Conservation (phyloP, 2,113 vertebrate species). For the Malaclemys terrapin region DNA sequence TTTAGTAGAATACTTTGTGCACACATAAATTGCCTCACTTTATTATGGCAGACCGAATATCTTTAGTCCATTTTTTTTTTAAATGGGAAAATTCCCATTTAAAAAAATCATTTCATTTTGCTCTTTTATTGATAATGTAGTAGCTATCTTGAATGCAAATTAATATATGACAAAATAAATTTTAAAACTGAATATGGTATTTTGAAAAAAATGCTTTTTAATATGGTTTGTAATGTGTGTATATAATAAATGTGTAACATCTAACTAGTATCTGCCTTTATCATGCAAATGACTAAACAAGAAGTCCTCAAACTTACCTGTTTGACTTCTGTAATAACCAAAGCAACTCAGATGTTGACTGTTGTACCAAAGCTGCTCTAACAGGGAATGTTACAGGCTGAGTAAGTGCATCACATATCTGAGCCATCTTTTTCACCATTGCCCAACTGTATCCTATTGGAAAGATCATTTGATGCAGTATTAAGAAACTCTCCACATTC, state of each 20-base stretch:
- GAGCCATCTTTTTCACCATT: conserved; percentile 90
- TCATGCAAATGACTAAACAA: background rate
- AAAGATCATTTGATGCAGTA: background rate
- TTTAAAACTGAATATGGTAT: background rate
- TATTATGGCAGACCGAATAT: background rate
- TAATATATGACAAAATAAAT: background rate
- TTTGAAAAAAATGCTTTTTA: background rate
- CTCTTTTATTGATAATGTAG: background rate
- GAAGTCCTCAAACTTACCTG: conserved; percentile 75
- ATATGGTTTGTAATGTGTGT: accelerated
- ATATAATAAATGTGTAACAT: background rate
- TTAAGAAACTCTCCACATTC: background rate
- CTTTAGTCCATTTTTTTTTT: background rate
- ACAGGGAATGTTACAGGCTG: conserved; percentile 92
- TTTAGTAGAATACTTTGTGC: background rate
- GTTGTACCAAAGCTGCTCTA: conserved; percentile 84
- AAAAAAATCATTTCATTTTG: background rate
- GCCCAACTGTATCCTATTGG: conserved; percentile 89
- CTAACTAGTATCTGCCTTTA: background rate
- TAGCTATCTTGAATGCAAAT: background rate
- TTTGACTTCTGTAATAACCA: conserved; percentile 90
- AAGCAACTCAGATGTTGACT: conserved; percentile 83
- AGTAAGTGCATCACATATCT: conserved; percentile 77
- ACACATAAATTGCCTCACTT: background rate
- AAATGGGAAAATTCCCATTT: background rate